Base-by-base conservation (phyloP, 1,140 invertebrate genomes). In the Mizuhopecten yessoensis region DNA sequence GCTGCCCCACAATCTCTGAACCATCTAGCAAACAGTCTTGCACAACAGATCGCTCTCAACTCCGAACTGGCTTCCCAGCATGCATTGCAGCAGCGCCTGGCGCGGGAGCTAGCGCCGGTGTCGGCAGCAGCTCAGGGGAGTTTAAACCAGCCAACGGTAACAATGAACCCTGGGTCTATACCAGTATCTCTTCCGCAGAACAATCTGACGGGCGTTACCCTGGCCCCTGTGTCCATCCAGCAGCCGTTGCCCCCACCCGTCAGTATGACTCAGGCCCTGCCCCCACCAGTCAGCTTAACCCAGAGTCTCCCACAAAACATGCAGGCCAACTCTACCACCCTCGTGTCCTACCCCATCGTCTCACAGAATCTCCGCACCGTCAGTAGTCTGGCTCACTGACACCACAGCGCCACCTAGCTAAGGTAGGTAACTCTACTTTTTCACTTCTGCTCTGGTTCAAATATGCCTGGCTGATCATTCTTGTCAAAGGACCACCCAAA, bases 291-390 rank as follows among this genome's bases (percentile, higher is more conserved):
- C 17, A 93, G 87, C 75, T 92, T 94, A 75, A 92, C 92, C 34
- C 94, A 93, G 39, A 92, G 92, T 87, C 90, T 94, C 89, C 95
- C 94, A 33, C 95, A 96, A 88, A 96, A 94, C 89, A 94, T 97
- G 90, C 94, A 96, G 88, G 96, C 95, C 57, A 96, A 93, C 33
- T 93, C 97, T 7, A 97, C 97, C 33, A 97, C 97, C 0, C 97
- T 98, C 88, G 97, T 98, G 49, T 98, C 98, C 17, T 98, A 98
- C 95, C 98, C 98, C 20, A 98, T 98, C 87, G 97, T 98, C 97
- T 97, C 97, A 34, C 97, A 98, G 94, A 95, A 94, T 89, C 96
- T 96, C 96, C 93, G 96, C 88, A 95, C 95, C 29, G 94, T 96
- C 29, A 96, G 95, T 92, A 95, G 94, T 91, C 88, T 96, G 91